Base-by-base conservation (phyloP, 2,113 vertebrate species). In the Oryzias javanicus region DNA sequence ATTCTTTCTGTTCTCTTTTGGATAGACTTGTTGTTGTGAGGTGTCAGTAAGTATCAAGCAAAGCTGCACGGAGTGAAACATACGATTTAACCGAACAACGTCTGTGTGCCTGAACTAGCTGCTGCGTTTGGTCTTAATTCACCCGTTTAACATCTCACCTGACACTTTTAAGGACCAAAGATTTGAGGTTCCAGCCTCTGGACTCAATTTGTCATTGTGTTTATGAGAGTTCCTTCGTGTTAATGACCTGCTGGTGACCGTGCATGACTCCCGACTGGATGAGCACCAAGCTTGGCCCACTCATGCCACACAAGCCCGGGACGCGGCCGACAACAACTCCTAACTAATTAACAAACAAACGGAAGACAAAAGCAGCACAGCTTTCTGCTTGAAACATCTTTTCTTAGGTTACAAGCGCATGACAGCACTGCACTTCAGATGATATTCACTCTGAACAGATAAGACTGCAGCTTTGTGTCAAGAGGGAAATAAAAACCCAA, bases 11-110 rank as follows among this genome's bases (percentile, higher is more conserved):
- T 74, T 82, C 76, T 86, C 60, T 83, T 80, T 85, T 76, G 77
- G 64, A 72, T 78, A 87, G 90, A 90, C 66, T 83, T 89, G 90
- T 89, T 92, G 85, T 86, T 92, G 90, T 87, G 91, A 91, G 83
- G 84, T 92, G 82, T 91, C 91, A 86, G 91, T 93, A 90, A 92
- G 92, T 93, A 93, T 72, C 45, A 66, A 19, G 60, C 62, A 70
- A 71, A 69, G 22, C 60, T 87, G 87, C 88, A 88, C 51, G 69
- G 78, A 5, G 61, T 88, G 87, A 64, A 69, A 64, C 82, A 78
- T 19, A 66, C 73, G 42, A 44, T 60, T 56, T 63, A 63, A 67
- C 60, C 49, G 53, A 64, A 14, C 44, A 4, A 16, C 63, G 42
- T 64, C 7, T 41, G 48, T 74, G 64, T 79, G 77, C 48, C 51